Evolutionary conservation across 2,797 vertebrate species (phyloP).

Genomic region (Percopsis omiscomaycus): DNA sequence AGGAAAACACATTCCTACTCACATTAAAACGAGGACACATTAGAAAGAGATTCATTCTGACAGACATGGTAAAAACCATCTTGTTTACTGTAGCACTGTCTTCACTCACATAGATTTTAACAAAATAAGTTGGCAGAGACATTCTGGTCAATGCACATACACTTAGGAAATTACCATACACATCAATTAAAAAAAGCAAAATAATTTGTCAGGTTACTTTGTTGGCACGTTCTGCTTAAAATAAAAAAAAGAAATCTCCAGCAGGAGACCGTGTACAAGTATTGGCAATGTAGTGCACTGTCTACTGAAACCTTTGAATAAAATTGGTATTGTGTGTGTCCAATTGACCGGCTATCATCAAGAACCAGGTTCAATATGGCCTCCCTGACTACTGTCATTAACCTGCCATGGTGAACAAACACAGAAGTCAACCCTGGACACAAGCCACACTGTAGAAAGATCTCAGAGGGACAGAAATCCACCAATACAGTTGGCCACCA

Average conservation of each 20-base stretch:
- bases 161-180: conserved; percentile 38
- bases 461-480: neutral
- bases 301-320: conserved; percentile 39
- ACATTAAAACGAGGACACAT: conserved; percentile 36
- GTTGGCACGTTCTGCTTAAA: conserved; percentile 65
- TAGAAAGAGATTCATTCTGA: conserved; percentile 56
- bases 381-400: conserved; percentile 50
- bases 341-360: conserved; percentile 11
- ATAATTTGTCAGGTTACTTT: conserved; percentile 23
- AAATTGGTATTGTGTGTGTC: conserved; percentile 7
- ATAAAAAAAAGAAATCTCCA: conserved; percentile 35
- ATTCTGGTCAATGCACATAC: conserved; percentile 43
- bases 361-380: conserved; percentile 19
- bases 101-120: conserved; percentile 40
- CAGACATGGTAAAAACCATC: conserved; percentile 49
- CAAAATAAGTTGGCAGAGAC: conserved; percentile 24
- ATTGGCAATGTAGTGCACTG: conserved; percentile 68
- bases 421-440: conserved; percentile 4
- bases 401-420: conserved; percentile 6
- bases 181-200: conserved; percentile 34
- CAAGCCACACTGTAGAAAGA: conserved; percentile 9
- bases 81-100: conserved; percentile 50
- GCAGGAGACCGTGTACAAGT: conserved; percentile 32
- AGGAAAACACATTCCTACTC: conserved; percentile 44
- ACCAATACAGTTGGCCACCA: conserved; percentile 7